Evolutionary conservation across 2,797 vertebrate species (phyloP).

Genomic region (Leucoraja ocellata): DNA sequence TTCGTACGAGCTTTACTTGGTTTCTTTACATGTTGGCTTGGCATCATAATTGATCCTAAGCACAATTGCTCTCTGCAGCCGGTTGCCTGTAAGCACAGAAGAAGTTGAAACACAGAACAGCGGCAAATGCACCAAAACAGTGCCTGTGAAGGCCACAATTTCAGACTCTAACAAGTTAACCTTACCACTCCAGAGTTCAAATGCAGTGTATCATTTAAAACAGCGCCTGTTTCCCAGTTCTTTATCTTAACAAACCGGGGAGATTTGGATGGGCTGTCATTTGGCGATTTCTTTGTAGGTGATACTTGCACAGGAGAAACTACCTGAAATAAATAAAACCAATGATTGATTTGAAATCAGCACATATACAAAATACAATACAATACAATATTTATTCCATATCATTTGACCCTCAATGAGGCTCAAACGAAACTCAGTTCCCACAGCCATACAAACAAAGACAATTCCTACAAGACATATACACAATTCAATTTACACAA

Average conservation of each 20-base stretch:
- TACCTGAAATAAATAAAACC: background rate
- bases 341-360: background rate
- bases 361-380: background rate
- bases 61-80: conserved; percentile 79
- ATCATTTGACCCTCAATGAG: too few species aligned
- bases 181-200: conserved; percentile 74
- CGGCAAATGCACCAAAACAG: background rate
- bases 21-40: conserved; percentile 65
- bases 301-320: conserved; percentile 58
- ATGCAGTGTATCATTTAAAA: conserved; percentile 80
- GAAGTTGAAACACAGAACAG: background rate
- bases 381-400: too few species aligned
- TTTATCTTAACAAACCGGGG: conserved; percentile 86
- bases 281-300: conserved; percentile 65
- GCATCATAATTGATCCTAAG: conserved; percentile 78
- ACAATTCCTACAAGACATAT: too few species aligned
- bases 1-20: conserved; percentile 71
- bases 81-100: conserved; percentile 60
- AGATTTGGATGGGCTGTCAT: conserved; percentile 86
- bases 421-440: too few species aligned
- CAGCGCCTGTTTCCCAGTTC: conserved; percentile 82
- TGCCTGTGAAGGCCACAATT: background rate
- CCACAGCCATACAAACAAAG: too few species aligned
- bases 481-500: too few species aligned
- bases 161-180: background rate